Base-by-base conservation (phyloP, 2,888 invertebrate species). In the Xanthia icteritia region DNA sequence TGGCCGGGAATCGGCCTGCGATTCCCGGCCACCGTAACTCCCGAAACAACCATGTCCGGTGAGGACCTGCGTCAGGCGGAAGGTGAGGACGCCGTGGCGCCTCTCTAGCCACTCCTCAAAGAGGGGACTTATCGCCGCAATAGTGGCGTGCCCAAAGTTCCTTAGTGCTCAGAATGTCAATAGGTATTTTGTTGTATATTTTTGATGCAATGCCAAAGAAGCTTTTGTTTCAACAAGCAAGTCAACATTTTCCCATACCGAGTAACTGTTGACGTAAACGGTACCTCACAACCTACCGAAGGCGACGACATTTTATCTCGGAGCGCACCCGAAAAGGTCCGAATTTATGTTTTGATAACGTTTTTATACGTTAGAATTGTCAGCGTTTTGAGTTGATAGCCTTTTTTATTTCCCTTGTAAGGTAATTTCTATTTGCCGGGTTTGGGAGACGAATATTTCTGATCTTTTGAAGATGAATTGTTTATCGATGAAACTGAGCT, bases 291-390 rank as follows among this genome's bases (percentile, higher is more conserved):
- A 63, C 75, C 75, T 71, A 60, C 20, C 23, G 45, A 73, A 72
- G 54, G 45, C 75, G 79, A 68, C 48, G 67, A 73, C 68, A 67
- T 81, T 85, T 84, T 86, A 87, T 87, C 83, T 84, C 60, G 9
- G 51, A 70, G 73, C 77, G 81, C 74, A 84, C 84, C 77, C 76
- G 63, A 85, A 87, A 85, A 81, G 86, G 87, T 77, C 71, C 69
- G 67, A 83, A 85, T 89, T 89, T 87, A 87, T 89, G 84, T 82
- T 72, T 79, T 80, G 86, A 88, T 89, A 89, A 87, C 84, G 79
- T 86, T 88, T 88, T 87, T 89, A 89, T 84, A 77, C 86, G 86
- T 87, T 85, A 69, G 82, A 83, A 86, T 88, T 80, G 81, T 82
- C 76, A 74, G 74, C 75, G 58, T 76, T 82, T 87, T 79, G 67